Base-by-base conservation (phyloP, 2,113 vertebrate genomes). In the Dryoscopus gambensis region DNA sequence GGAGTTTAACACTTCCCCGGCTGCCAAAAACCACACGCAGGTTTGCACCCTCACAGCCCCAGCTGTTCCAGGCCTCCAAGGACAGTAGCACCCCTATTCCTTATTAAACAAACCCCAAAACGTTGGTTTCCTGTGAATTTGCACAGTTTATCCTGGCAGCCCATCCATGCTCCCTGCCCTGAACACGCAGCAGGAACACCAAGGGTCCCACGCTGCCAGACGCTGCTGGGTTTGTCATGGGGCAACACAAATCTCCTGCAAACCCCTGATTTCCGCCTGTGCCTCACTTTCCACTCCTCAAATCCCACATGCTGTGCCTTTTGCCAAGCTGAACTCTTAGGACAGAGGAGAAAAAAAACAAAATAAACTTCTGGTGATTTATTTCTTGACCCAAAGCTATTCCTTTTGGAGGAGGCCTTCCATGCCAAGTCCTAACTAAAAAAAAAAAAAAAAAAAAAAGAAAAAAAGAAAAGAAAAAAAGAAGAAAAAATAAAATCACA, bases 91-190 rank as follows among this genome's bases (percentile, higher is more conserved):
- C 8, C 53, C 47, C 30, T 13, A 3, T 8, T 49, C 23, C 63
- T 65, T 53, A 4, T 3, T 16, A 15, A 15, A 71, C 5, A 59
- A 84, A n/a, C 2, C 13, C 24, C 56, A 64, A 22, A 47, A 63
- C 0, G 0, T 37, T 3, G 4, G 1, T 40, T 88, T 60, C 50
- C n/a, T 10, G 15, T 6, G 6, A 33, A 53, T 60, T 40, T 55
- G 31, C 18, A 11, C 15, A 2, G 1, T 79, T 42, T 20, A 1
- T 24, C 56, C 85, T 42, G 53, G 69, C 63, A 87, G 44, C 20
- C 19, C 30, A 14, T n/a, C 35, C 4, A 0, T 20, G 65, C 23
- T 71, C 31, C 20, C n/a, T 73, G 53, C 31, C 83, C 53, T 19
- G 0, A 2, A 2, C 2, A 0, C 1, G 9, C 12, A 84, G 55